Evolutionary conservation across 2,888 invertebrate genomes (phyloP).

Genomic region (Elegia similella): DNA sequence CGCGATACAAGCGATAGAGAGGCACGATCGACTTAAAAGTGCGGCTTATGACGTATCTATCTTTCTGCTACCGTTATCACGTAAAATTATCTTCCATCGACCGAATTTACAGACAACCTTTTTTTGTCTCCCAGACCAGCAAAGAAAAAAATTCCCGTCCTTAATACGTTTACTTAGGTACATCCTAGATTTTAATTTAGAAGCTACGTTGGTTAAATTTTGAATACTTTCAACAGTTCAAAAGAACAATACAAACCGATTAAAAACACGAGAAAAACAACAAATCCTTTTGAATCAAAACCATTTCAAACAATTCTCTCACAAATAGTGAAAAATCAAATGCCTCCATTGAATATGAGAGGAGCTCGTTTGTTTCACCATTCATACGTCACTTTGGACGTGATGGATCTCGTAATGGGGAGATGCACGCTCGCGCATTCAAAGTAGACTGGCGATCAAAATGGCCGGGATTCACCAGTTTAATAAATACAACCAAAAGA

Average conservation of each 20-base stretch:
- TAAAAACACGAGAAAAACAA: not conserved
- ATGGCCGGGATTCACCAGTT: not conserved
- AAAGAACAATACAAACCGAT: not conserved
- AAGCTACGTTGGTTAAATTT: too few species aligned
- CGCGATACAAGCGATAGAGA: too few species aligned
- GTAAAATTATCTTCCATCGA: too few species aligned
- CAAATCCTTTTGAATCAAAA: not conserved
- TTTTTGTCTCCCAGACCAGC: too few species aligned
- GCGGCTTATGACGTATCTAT: too few species aligned
- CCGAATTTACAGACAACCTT: too few species aligned
- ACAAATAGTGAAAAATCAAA: slow-evolving; percentile 3
- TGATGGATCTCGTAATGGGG: slow-evolving; percentile 10
- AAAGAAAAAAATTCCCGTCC: too few species aligned
- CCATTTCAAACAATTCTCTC: not conserved
- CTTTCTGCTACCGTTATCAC: too few species aligned
- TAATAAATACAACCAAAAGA: slow-evolving; percentile 9
- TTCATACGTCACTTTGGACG: slow-evolving; percentile 13
- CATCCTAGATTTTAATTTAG: too few species aligned
- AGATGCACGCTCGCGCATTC: slow-evolving; percentile 16
- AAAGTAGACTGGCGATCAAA: slow-evolving; percentile 10
- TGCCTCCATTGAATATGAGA: not conserved
- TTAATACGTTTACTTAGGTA: too few species aligned
- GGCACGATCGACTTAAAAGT: too few species aligned
- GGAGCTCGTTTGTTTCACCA: slow-evolving; percentile 7
- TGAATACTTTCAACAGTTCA: too few species aligned